These are phyloP conservation scores for Ophion costatus DNA, from an alignment of 2,888 invertebrate genomes.

Conservation along the genomic window DNA sequence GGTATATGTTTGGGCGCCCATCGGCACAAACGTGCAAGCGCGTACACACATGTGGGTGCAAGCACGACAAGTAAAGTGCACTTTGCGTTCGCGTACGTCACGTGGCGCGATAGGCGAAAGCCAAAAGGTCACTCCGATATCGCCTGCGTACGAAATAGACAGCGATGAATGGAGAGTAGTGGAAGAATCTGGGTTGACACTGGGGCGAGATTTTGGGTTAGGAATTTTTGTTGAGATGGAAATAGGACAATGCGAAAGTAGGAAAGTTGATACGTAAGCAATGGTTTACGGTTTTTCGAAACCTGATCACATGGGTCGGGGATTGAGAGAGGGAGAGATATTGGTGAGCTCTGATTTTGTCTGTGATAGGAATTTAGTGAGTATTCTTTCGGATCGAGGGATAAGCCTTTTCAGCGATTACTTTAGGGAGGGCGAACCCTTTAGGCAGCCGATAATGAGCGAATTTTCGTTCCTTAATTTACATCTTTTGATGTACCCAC, in stretches of 20 bases:
- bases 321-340: too few relatives aligned
- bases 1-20: too few relatives aligned
- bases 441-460: too few relatives aligned
- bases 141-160: neutral
- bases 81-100: slow-evolving; percentile 16
- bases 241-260: too few relatives aligned
- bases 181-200: neutral
- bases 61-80: slow-evolving; percentile 23
- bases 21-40: too few relatives aligned
- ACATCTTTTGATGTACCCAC: too few relatives aligned
- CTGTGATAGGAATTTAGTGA: neutral
- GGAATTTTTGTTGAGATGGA: too few relatives aligned
- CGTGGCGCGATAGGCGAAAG: neutral
- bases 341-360: neutral
- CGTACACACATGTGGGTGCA: neutral
- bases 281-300: too few relatives aligned
- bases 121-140: slow-evolving; percentile 8
- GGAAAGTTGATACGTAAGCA: too few relatives aligned
- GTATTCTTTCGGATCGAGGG: neutral
- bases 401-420: neutral
- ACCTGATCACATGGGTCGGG: too few relatives aligned
- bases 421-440: too few relatives aligned
- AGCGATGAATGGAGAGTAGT: neutral
- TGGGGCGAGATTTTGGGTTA: neutral
- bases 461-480: too few relatives aligned